These are phyloP conservation scores for Palythoa caribaeorum DNA, from an alignment of 92 coral and sea anemone species.

Conservation along the genomic window DNA sequence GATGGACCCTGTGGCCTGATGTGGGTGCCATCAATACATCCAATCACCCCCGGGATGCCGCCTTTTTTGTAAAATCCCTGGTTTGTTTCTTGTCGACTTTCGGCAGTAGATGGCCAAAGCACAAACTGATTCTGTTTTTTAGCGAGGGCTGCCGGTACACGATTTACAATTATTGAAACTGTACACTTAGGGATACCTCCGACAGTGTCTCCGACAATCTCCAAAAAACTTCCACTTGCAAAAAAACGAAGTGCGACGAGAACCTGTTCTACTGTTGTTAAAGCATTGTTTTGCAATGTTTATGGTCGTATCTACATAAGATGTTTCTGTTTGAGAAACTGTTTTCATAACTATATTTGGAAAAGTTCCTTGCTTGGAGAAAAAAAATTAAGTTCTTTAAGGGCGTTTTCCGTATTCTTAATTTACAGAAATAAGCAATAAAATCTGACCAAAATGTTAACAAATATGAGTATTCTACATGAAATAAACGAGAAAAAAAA, in stretches of 20 bases:
- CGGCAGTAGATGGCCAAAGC: background rate
- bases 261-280: background rate
- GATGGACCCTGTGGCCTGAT: background rate
- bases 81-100: background rate
- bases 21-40: conserved; percentile 9
- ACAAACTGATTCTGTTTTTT: conserved; percentile 7
- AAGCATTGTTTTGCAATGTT: background rate
- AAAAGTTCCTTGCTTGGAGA: no score
- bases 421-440: no score
- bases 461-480: no score
- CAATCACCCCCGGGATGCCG: conserved; percentile 21
- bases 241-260: conserved; percentile 4
- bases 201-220: conserved; percentile 11
- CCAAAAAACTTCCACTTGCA: conserved; percentile 21
- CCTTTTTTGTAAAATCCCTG: background rate
- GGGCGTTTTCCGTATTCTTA: no score
- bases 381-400: no score
- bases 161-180: background rate
- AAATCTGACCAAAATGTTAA: no score
- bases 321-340: no score
- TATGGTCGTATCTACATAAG: no score
- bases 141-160: background rate
- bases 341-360: no score
- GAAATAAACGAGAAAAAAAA: no score
- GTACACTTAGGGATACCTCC: conserved; percentile 12